These are phyloP conservation scores for Lordiphosa collinella DNA, from an alignment of 1,140 invertebrate species.

Conservation along the genomic window DNA sequence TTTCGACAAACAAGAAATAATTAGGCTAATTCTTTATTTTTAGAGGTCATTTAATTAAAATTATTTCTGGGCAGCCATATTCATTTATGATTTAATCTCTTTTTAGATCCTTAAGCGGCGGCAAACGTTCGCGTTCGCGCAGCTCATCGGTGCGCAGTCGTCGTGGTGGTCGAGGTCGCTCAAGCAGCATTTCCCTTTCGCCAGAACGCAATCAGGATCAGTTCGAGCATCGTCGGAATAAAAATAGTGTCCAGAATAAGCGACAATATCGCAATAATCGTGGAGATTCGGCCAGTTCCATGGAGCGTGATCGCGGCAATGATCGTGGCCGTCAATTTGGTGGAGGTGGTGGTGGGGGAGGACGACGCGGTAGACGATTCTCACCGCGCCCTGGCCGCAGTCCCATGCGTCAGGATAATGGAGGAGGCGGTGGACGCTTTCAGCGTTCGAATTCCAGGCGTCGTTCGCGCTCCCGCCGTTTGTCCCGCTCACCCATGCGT, in stretches of 20 bases:
- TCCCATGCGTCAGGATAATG: constrained; percentile 62
- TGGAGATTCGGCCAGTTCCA: constrained; percentile 86
- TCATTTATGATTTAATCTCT: neutral
- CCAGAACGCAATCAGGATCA: constrained; percentile 83
- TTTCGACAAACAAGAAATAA: too few species aligned
- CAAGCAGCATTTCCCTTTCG: constrained; percentile 69
- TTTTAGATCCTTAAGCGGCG: constrained; percentile 33
- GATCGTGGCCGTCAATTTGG: constrained; percentile 54
- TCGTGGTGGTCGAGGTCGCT: constrained; percentile 38
- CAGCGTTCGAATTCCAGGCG: constrained; percentile 69
- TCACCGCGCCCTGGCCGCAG: constrained; percentile 63
- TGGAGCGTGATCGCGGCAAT: constrained; percentile 61
- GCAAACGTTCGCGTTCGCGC: constrained; percentile 55
- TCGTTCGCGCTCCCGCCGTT: constrained; percentile 68
- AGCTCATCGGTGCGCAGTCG: constrained; percentile 55
- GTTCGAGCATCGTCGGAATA: constrained; percentile 88
- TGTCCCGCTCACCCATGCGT: constrained; percentile 72
- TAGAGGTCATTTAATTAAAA: too few species aligned
- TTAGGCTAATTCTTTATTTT: too few species aligned
- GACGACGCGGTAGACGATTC: constrained; percentile 46
- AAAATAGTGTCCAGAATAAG: constrained; percentile 89
- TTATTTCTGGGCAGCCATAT: too few species aligned
- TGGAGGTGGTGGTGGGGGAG: constrained; percentile 20
- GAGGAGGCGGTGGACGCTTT: constrained; percentile 60
- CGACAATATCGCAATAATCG: constrained; percentile 93